phyloP scores from a whole-genome alignment of 2,888 invertebrate species.

The Poecilus cupreus region DNA sequence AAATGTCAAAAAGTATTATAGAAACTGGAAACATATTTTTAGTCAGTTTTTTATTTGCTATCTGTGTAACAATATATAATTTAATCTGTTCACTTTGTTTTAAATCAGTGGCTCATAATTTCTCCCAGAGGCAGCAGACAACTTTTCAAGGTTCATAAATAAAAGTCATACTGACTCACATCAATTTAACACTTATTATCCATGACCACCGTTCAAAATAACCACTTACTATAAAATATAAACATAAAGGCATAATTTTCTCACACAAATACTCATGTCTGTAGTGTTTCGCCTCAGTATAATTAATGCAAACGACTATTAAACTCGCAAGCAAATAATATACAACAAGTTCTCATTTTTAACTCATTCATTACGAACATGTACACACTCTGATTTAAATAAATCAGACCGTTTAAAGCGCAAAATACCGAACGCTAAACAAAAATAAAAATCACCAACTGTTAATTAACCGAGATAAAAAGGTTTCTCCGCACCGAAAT shows the following conservation, averaged over 20 bases:
- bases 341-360: slow-evolving; percentile 21
- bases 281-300: background rate
- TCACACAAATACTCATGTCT: background rate
- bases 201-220: slow-evolving; percentile 21
- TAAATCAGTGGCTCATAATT: background rate
- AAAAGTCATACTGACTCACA: slow-evolving; percentile 13
- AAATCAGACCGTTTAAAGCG: slow-evolving; percentile 36
- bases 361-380: slow-evolving; percentile 21
- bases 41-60: too few relatives aligned
- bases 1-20: too few relatives aligned
- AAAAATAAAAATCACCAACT: slow-evolving; percentile 30
- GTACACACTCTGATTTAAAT: slow-evolving; percentile 35
- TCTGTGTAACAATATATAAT: background rate
- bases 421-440: slow-evolving; percentile 36
- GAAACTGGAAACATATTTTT: too few relatives aligned
- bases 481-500: slow-evolving; percentile 39
- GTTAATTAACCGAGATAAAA: slow-evolving; percentile 47
- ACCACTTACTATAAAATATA: background rate
- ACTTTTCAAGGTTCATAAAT: slow-evolving; percentile 13
- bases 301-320: slow-evolving; percentile 33
- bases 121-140: background rate
- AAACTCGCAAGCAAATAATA: slow-evolving; percentile 6
- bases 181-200: slow-evolving; percentile 17
- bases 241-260: slow-evolving; percentile 32
- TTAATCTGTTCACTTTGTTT: background rate